Base-by-base conservation (phyloP, 2,797 vertebrate genomes). In the Anabacerthia variegaticeps region DNA sequence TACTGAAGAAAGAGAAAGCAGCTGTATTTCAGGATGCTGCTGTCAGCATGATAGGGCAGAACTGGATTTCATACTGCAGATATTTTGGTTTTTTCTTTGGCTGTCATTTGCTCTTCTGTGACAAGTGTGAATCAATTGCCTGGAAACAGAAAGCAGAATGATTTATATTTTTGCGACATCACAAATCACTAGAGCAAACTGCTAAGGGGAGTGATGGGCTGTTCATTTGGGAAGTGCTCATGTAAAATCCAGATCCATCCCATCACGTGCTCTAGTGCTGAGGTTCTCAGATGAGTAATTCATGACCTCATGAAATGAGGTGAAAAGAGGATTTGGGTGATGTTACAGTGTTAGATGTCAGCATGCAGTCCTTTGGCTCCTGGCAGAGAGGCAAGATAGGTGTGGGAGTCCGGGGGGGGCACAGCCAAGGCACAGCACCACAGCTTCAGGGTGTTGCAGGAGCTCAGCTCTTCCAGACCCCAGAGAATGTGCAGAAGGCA, bases 261-360 rank as follows among this genome's bases (percentile, higher is more conserved):
- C 0, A 9, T 23, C 36, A 22, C 2, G 20, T 75, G 11, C 22
- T 82, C 86, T 85, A 52, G 28, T 52, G 56, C 51, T 72, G 12
- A 1, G 2, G 62, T 84, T 81, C 69, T 81, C 66, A 65, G 27
- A 54, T 32, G 36, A 88, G 19, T 49, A 61, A 52, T 36, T 78
- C 0, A 0, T 58, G 44, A 74, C 20, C 17, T 78, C 54, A 39
- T 39, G 39, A 39, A 39, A 39, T 39, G 41, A 10, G 14, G 19
- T 34, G 46, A 49, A 41, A 82, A 37, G 22, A 69, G 17, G 34
- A 32, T 68, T 30, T 71, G 26, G 22, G 28, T 77, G 56, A 49
- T 4, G 3, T 34, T 73, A 24, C 63, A 24, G 44, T 52, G 62
- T 76, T 67, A 17, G 16, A 43, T 2, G 14, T 39, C 48, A 48